These are phyloP conservation scores for Loriculus beryllinus DNA, from an alignment of 2,797 vertebrate genomes.

Conservation along the genomic window DNA sequence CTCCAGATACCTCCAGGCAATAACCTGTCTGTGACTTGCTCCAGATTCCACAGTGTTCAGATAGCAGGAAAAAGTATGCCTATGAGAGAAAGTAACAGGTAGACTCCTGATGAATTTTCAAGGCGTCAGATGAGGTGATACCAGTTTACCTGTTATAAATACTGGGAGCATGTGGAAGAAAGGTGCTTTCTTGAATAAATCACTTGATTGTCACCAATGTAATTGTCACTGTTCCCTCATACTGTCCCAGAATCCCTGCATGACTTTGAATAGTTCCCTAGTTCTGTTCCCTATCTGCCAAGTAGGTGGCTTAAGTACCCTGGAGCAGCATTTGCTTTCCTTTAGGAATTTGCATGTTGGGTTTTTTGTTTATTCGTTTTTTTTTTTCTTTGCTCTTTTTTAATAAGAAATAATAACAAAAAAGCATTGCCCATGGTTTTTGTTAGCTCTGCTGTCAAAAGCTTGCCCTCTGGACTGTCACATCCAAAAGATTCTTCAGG, in stretches of 20 bases:
- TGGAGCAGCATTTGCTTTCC: background rate
- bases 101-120: background rate
- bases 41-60: background rate
- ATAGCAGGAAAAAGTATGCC: background rate
- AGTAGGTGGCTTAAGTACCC: background rate
- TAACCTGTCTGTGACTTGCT: background rate
- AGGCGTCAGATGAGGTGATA: background rate
- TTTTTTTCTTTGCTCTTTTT: background rate
- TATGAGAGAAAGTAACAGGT: background rate
- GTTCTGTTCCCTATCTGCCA: background rate
- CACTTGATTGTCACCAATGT: rapidly evolving
- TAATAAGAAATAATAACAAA: background rate
- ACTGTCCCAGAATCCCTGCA: rapidly evolving
- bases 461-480: background rate
- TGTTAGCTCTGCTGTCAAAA: background rate
- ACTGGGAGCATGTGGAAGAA: background rate
- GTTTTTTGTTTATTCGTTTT: too few relatives aligned
- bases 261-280: background rate
- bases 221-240: background rate
- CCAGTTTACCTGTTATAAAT: background rate
- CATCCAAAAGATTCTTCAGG: background rate
- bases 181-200: background rate
- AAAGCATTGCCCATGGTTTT: rapidly evolving
- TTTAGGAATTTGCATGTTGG: background rate
- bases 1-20: background rate